These are phyloP conservation scores for Amblyjoppa proteus DNA, from an alignment of 2,888 invertebrate genomes.

Conservation along the genomic window DNA sequence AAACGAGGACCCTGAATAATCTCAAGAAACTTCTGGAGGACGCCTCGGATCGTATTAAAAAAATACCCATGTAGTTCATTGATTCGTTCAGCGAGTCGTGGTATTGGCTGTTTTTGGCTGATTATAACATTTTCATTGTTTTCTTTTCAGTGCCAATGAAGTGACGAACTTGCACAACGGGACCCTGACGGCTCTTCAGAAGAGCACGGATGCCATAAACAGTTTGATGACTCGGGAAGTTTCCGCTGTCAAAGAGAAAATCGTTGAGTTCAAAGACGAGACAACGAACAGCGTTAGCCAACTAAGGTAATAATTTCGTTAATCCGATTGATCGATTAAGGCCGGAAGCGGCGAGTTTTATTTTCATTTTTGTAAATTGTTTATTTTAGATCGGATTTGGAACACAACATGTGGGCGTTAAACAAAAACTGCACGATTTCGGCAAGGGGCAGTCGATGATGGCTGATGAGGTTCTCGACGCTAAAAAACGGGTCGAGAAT, in stretches of 20 bases:
- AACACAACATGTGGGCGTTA: constrained; percentile 77
- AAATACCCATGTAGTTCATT: constrained; percentile 78
- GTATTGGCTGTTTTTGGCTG: constrained; percentile 45
- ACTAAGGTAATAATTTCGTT: constrained; percentile 85
- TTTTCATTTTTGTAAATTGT: constrained; percentile 2
- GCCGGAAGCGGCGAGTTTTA: neutral
- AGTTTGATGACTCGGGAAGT: constrained; percentile 83
- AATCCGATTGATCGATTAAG: neutral
- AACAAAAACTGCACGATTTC: constrained; percentile 85
- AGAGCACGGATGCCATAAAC: constrained; percentile 86
- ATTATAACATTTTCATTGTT: constrained; percentile 35
- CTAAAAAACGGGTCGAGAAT: constrained; percentile 93
- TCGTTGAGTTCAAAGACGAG: constrained; percentile 86
- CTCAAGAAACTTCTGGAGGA: constrained; percentile 78
- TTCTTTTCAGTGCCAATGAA: constrained; percentile 82
- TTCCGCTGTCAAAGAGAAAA: constrained; percentile 86
- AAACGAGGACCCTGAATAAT: constrained; percentile 73
- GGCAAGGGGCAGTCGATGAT: constrained; percentile 92
- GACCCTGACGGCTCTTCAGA: constrained; percentile 87
- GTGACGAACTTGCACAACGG: constrained; percentile 88
- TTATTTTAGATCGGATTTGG: constrained; percentile 76
- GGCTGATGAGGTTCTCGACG: constrained; percentile 93
- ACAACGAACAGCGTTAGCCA: constrained; percentile 88
- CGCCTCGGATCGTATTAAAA: constrained; percentile 75
- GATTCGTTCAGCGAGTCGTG: constrained; percentile 74